phyloP scores from a whole-genome alignment of 2,113 vertebrate species.

The Panthera tigris region DNA sequence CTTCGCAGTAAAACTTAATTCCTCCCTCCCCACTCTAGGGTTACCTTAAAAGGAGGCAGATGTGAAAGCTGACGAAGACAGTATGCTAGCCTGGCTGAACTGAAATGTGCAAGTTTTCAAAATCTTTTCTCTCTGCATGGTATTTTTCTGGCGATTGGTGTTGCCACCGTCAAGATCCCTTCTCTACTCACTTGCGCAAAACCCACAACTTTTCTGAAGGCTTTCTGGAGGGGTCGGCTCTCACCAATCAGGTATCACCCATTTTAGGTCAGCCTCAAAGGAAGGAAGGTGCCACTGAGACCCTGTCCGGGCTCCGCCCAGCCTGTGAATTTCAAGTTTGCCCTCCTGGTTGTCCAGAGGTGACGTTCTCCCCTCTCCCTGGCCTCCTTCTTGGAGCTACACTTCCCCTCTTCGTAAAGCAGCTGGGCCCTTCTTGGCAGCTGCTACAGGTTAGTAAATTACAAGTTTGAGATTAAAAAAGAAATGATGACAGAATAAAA shows the following conservation, averaged over 20 bases:
- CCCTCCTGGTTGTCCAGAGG: not conserved
- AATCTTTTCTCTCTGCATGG: not conserved
- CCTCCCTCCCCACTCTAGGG: not conserved
- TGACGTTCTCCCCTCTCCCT: not conserved
- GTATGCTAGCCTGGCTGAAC: rapidly evolving
- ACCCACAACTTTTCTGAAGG: not conserved
- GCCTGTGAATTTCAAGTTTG: not conserved
- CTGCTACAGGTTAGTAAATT: conserved; percentile 84
- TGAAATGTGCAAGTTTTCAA: not conserved
- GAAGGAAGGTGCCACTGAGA: not conserved
- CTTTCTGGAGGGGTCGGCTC: not conserved
- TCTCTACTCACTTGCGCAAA: not conserved
- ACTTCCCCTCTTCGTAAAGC: conserved; percentile 67
- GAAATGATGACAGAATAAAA: conserved; percentile 84
- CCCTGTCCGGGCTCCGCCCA: rapidly evolving
- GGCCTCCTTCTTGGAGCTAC: not conserved
- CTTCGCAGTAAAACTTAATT: not conserved
- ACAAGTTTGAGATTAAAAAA: conserved; percentile 83
- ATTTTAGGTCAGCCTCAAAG: not conserved
- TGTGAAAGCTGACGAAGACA: not conserved
- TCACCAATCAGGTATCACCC: too few species aligned
- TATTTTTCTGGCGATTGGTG: not conserved
- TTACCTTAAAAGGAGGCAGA: not conserved
- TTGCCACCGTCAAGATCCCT: not conserved
- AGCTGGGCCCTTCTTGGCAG: conserved; percentile 82